These are phyloP conservation scores for Elgaria multicarinata DNA, from an alignment of 2,113 vertebrate genomes.

Conservation along the genomic window DNA sequence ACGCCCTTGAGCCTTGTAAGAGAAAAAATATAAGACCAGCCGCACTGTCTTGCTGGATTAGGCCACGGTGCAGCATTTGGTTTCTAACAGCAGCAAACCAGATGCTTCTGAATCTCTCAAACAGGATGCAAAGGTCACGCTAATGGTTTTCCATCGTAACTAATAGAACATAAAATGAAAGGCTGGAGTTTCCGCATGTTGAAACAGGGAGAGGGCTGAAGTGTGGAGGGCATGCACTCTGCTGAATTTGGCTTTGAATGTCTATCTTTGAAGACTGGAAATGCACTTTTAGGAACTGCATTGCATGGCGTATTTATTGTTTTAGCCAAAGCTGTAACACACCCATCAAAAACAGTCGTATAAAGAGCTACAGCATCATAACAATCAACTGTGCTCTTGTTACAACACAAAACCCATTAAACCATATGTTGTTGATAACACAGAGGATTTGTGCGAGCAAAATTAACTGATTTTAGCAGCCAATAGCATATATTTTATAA, in stretches of 20 bases:
- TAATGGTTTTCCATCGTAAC: neutral
- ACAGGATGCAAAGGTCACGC: neutral
- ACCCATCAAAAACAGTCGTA: neutral
- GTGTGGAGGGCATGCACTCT: too few relatives aligned
- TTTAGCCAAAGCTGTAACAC: too few relatives aligned
- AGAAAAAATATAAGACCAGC: neutral
- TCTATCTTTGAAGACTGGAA: neutral
- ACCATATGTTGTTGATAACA: neutral
- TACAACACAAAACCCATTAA: too few relatives aligned
- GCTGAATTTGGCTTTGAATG: neutral
- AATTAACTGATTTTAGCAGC: neutral
- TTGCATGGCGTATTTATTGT: neutral
- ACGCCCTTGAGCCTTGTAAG: neutral
- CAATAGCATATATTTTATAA: too few relatives aligned
- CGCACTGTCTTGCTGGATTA: neutral
- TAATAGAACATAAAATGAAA: neutral
- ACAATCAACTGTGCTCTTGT: neutral
- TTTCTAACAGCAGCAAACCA: slow-evolving; percentile 12
- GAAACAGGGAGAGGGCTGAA: neutral
- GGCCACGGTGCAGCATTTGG: neutral
- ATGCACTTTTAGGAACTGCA: neutral
- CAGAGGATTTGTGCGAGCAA: too few relatives aligned
- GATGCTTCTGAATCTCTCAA: neutral
- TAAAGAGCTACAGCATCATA: neutral
- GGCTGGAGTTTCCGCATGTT: too few relatives aligned